phyloP scores from a whole-genome alignment of 2,113 vertebrate genomes.

The Galbula dea region DNA sequence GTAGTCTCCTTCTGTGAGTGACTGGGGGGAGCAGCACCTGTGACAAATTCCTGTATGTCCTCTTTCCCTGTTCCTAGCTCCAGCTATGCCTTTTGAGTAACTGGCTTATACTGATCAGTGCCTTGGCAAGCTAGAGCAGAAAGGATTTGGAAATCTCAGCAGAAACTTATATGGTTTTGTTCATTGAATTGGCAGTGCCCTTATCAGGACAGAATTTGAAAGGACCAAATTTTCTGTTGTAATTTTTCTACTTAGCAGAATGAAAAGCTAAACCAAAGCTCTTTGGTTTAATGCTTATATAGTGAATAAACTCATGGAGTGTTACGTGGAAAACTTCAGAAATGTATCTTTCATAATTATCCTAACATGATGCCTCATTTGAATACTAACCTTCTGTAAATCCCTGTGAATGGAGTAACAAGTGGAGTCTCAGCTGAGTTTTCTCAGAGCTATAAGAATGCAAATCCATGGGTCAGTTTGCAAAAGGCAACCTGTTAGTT shows the following conservation, averaged over 20 bases:
- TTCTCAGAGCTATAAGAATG: neutral
- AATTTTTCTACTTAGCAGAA: neutral
- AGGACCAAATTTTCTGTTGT: neutral
- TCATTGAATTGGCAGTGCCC: neutral
- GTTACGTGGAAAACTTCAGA: neutral
- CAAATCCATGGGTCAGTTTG: neutral
- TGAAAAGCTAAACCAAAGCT: neutral
- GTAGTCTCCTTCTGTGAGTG: neutral
- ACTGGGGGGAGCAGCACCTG: rapidly evolving
- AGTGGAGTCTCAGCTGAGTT: neutral
- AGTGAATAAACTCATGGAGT: neutral
- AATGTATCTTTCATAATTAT: neutral
- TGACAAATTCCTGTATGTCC: rapidly evolving
- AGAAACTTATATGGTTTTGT: neutral
- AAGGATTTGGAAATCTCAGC: neutral
- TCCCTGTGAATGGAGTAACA: neutral
- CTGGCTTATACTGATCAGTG: neutral
- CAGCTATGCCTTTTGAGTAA: neutral
- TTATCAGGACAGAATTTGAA: neutral
- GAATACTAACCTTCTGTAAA: neutral
- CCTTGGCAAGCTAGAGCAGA: neutral
- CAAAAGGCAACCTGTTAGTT: neutral
- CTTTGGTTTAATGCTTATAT: neutral
- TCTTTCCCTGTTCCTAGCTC: rapidly evolving
- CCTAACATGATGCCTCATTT: neutral